Base-by-base conservation (phyloP, 2,888 invertebrate species). In the Argyra leucocephala region DNA sequence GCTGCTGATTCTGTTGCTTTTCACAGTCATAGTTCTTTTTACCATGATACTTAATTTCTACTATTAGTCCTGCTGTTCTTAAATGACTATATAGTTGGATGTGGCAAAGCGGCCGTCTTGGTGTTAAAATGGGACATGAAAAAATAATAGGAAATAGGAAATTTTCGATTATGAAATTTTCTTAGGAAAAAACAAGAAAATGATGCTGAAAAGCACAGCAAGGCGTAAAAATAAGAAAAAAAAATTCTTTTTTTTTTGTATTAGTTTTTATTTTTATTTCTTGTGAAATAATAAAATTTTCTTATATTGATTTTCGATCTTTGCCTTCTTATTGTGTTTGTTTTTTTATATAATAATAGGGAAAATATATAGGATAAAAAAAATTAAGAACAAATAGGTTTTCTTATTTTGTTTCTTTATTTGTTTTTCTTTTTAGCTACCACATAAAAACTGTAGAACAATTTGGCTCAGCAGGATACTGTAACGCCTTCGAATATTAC, bases 121-220 rank as follows among this genome's bases (percentile, higher is more conserved):
- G 48, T 15, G 48, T 48, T 48, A 48, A 48, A 48, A 48, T 48
- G 48, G 48, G 48, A 48, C 12, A 48, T 48, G 48, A 48, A 48
- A 48, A 31, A 2, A 31, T 4, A 7, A 31, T 10, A 31, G 12
- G 31, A 31, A 31, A 31, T 6, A 10, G 31, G 7, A 31, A 31
- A 31, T 6, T 31, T 31, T 31, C 31, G 7, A n/a, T n/a, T n/a
- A n/a, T 12, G 31, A 10, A 10, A 31, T 31, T 31, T 31, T 31
- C 31, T 31, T 31, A 9, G 18, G 48, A 48, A 48, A 48, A 18
- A 48, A 48, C 12, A n/a, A 48, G 12, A 48, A 6, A 48, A 48
- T 48, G 18, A 48, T 18, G 31, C 12, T 3, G 48, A 48, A 48
- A 48, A 48, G 48, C 18, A 48, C 48, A 48, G 48, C 48, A 48